Evolutionary conservation across 2,888 invertebrate species (phyloP), one percentile per base, ranked within the genome.

Genomic region (Gymnocheta viridis): DNA sequence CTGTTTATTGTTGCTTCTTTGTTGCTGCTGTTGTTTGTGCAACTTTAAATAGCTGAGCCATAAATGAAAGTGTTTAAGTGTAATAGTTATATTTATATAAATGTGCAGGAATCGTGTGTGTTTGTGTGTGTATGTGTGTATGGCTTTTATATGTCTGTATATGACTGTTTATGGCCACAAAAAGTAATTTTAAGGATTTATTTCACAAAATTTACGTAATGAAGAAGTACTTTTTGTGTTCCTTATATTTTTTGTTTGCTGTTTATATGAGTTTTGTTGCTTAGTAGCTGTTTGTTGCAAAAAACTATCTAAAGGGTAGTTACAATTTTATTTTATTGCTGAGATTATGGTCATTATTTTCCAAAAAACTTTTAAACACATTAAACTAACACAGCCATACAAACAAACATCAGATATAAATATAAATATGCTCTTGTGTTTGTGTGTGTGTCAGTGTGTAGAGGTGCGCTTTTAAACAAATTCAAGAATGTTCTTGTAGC

Each of bases 131-230:
- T 27, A 10, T 32, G 49, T 60, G 29, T 24, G 32, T 29, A 24
- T 38, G n/a, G n/a, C n/a, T n/a, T n/a, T n/a, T 47, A 19, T 32
- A 4, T 51, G 12, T 51, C 32, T 72, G 47, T 49, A 47, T 47
- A 51, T 80, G 70, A 77, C 60, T 81, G 72, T 81, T 84, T 81
- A 81, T 77, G 72, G 81, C 77, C 84, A 84, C 73, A 81, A 79
- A 85, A 82, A 82, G 85, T 82, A 85, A 85, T 85, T 82, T 85
- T 70, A 79, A 85, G 85, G 82, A 85, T 85, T 85, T 82, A 85
- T 85, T 72, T 79, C 58, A 62, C 49, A 84, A 82, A 79, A 79
- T 82, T 82, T 85, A 74, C 70, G 82, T 79, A 85, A 82, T 79
- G 85, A 85, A 85, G 82, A 82, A 82, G 70, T 29, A 82, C 72